Conservation (phyloP, 1,140 invertebrate genomes). For the Dendroctonus ponderosae region DNA sequence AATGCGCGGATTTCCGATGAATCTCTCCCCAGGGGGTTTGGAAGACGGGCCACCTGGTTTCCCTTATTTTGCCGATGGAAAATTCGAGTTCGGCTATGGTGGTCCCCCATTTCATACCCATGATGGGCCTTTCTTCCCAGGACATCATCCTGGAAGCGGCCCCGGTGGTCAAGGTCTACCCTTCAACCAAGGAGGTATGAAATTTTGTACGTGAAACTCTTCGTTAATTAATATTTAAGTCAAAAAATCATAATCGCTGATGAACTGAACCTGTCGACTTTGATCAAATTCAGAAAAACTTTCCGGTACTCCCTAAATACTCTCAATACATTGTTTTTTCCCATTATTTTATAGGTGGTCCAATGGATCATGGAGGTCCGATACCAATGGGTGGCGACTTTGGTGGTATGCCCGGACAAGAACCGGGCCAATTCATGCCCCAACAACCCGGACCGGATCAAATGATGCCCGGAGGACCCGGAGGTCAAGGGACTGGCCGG, state of each 20-base stretch:
- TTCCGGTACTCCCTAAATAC: neutral
- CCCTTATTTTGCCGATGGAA: slow-evolving; percentile 82
- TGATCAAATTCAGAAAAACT: neutral
- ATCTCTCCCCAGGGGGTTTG: slow-evolving; percentile 79
- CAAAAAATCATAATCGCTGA: too few species aligned
- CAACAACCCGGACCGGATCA: slow-evolving; percentile 58
- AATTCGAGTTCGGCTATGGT: slow-evolving; percentile 87
- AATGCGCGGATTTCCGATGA: slow-evolving; percentile 87
- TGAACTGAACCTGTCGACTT: neutral
- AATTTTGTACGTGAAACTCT: too few species aligned
- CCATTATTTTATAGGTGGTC: slow-evolving; percentile 54
- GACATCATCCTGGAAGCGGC: slow-evolving; percentile 72
- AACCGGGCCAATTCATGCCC: slow-evolving; percentile 62
- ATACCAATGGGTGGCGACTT: slow-evolving; percentile 66
- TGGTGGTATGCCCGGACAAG: slow-evolving; percentile 58
- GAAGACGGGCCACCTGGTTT: slow-evolving; percentile 80
- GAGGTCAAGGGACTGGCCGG: slow-evolving; percentile 53
- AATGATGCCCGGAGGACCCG: slow-evolving; percentile 46
- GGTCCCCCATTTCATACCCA: slow-evolving; percentile 82
- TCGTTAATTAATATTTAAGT: too few species aligned
- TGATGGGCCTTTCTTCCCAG: slow-evolving; percentile 79
- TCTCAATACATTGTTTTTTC: neutral
- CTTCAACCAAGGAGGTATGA: slow-evolving; percentile 69
- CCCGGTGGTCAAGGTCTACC: slow-evolving; percentile 70
- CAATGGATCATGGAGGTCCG: slow-evolving; percentile 67